A percentile compares a stretch with the other conserved stretches of the same genome.
Conservation (phyloP, 1,140 invertebrate genomes). For the Drosophila kikkawai region DNA sequence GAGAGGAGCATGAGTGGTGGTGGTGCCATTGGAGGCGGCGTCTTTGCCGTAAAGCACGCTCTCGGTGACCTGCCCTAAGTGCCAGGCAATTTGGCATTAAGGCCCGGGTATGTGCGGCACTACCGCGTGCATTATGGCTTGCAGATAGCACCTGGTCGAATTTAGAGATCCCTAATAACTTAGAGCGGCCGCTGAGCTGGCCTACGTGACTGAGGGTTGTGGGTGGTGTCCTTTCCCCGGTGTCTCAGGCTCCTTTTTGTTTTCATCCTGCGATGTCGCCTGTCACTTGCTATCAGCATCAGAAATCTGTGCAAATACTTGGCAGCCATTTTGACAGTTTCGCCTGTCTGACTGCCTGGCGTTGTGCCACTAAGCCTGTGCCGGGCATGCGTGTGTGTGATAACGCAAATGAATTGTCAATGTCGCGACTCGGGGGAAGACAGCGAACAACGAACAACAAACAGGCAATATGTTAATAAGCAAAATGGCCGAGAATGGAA, state of each 20-base stretch:
- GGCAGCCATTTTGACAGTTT: conserved; percentile 53
- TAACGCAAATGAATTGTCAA: conserved; percentile 77
- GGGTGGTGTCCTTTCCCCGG: not conserved
- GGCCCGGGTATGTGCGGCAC: conserved; percentile 13
- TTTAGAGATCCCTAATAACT: conserved; percentile 20
- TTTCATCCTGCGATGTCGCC: conserved; percentile 14
- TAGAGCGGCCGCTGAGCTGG: not conserved
- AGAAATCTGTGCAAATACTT: conserved; percentile 55
- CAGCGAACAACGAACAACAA: conserved; percentile 59
- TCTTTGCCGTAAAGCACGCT: conserved; percentile 60
- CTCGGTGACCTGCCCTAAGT: conserved; percentile 57
- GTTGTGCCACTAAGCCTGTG: conserved; percentile 52
- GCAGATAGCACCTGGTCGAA: conserved; percentile 27
- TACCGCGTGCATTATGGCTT: conserved; percentile 24
- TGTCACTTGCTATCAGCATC: conserved; percentile 47
- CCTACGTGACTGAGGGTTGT: not conserved
- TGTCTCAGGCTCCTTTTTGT: not conserved
- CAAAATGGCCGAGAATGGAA: conserved; percentile 54
- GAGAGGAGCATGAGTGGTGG: conserved; percentile 12
- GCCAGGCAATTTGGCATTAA: conserved; percentile 67
- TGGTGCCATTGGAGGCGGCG: conserved; percentile 38
- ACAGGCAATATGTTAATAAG: conserved; percentile 76
- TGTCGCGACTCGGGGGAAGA: conserved; percentile 59
- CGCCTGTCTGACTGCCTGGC: conserved; percentile 25
- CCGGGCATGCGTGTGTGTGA: conserved; percentile 43